Evolutionary conservation across 64 coral and sea anemone genomes (phyloP).

Genomic region (Dendrophyllia cribrosa): DNA sequence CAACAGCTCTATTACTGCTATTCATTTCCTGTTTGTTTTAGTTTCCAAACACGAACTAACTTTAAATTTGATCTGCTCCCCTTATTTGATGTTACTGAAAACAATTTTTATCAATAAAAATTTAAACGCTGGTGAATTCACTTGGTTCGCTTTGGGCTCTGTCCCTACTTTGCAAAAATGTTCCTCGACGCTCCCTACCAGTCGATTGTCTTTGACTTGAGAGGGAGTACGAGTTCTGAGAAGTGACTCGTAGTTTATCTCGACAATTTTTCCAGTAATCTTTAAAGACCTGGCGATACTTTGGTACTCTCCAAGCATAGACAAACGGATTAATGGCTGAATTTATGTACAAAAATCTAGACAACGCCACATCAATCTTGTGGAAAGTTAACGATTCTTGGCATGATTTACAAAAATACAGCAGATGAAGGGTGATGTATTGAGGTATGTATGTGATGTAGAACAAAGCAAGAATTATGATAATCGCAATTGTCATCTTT

Average conservation of each 20-base stretch:
- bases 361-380: conserved; percentile 28
- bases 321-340: conserved; percentile 24
- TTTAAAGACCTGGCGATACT: conserved; percentile 7
- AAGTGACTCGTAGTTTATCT: not conserved
- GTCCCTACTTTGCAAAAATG: not conserved
- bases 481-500: not conserved
- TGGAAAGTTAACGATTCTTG: conserved; percentile 14
- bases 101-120: not conserved
- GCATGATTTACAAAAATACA: conserved; percentile 9
- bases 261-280: not conserved
- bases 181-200: not conserved
- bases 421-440: conserved; percentile 18
- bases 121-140: not conserved
- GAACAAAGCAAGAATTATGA: conserved; percentile 17
- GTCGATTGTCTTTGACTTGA: not conserved
- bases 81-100: too few species aligned
- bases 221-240: not conserved
- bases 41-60: too few species aligned
- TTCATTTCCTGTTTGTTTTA: too few species aligned
- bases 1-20: too few species aligned
- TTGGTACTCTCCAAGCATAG: conserved; percentile 26
- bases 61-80: too few species aligned
- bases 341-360: conserved; percentile 15
- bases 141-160: not conserved
- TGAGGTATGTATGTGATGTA: conserved; percentile 29